phyloP scores from a whole-genome alignment of 2,113 vertebrate species.

The Malurus elegans region DNA sequence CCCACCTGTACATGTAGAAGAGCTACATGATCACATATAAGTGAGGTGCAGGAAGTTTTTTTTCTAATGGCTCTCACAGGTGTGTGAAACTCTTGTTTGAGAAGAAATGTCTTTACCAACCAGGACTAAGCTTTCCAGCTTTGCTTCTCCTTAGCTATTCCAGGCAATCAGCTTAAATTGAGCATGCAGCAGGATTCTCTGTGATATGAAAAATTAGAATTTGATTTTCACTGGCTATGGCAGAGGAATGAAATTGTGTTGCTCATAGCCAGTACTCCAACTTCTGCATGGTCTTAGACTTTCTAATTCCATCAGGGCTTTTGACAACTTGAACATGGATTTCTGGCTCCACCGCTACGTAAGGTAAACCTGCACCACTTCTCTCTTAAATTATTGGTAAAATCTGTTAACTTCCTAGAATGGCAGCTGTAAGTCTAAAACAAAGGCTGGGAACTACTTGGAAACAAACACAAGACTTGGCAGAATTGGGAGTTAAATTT shows the following conservation, averaged over 20 bases:
- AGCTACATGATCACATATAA: background rate
- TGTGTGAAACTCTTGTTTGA: background rate
- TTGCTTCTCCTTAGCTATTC: background rate
- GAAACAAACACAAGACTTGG: background rate
- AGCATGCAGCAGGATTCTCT: background rate
- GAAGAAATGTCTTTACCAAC: background rate
- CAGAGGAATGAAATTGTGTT: background rate
- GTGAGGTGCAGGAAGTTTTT: background rate
- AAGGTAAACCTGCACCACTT: background rate
- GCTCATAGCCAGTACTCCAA: background rate
- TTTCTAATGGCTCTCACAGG: background rate
- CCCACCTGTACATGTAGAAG: background rate
- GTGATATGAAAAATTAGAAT: background rate
- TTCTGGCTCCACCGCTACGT: background rate
- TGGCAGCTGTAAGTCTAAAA: background rate
- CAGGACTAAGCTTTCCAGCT: background rate
- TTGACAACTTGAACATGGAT: background rate
- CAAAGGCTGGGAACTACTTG: background rate
- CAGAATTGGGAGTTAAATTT: background rate
- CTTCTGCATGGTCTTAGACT: background rate
- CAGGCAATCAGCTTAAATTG: background rate
- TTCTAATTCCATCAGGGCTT: background rate
- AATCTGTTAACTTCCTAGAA: background rate
- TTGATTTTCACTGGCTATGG: background rate
- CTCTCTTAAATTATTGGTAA: background rate